Percentiles rank a stretch among this genome's conserved stretches.
These are phyloP conservation scores for Aspiorhynchus laticeps DNA, from an alignment of 2,113 vertebrate genomes.

Conservation along the genomic window DNA sequence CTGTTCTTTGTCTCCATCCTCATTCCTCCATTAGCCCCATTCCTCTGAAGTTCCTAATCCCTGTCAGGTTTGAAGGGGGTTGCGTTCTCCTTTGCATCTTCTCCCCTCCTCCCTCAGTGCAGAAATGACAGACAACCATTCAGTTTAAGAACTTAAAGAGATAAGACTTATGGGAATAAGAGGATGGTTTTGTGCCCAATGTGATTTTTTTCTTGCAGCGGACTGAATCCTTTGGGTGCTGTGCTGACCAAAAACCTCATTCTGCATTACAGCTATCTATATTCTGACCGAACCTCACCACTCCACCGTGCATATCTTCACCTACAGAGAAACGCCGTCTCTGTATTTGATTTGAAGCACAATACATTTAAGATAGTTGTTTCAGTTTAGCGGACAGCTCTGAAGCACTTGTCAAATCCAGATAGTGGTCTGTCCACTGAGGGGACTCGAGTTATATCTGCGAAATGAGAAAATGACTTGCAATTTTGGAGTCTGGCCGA, in stretches of 20 bases:
- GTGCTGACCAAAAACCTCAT: constrained; percentile 22
- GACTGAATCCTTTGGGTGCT: neutral
- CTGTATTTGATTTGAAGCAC: neutral
- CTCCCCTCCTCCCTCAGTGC: constrained; percentile 20
- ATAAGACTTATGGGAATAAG: constrained; percentile 33
- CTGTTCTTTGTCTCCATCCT: neutral
- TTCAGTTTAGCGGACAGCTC: constrained; percentile 31
- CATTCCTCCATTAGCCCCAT: constrained; percentile 9
- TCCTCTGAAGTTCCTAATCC: constrained; percentile 50
- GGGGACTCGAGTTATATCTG: constrained; percentile 11
- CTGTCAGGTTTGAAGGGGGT: constrained; percentile 29
- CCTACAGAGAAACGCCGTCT: constrained; percentile 28
- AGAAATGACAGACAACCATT: constrained; percentile 50
- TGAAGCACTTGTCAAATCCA: constrained; percentile 33
- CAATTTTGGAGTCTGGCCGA: constrained; percentile 36
- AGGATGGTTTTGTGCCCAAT: constrained; percentile 8
- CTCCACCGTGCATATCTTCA: neutral
- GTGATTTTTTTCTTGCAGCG: constrained; percentile 15
- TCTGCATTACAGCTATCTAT: constrained; percentile 1
- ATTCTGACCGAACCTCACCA: neutral
- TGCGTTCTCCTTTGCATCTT: constrained; percentile 30
- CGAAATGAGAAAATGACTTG: constrained; percentile 34
- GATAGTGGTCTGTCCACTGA: constrained; percentile 17
- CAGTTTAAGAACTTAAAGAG: constrained; percentile 52
- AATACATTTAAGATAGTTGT: constrained; percentile 20